Evolutionary conservation across 2,797 vertebrate species (phyloP), one percentile per base, ranked within the genome.

Genomic region (Euphonia xanthogaster): DNA sequence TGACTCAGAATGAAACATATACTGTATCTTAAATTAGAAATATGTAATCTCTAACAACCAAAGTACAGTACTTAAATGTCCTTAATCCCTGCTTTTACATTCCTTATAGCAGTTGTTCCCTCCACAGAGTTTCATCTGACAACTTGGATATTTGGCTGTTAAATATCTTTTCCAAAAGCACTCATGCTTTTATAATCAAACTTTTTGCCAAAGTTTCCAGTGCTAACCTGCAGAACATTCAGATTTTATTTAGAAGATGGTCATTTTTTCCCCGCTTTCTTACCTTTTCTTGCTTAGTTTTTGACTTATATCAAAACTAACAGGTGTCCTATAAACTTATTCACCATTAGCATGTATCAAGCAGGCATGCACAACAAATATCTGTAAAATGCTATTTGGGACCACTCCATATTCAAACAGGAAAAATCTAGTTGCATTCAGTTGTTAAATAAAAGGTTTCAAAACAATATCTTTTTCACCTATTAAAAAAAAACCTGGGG

Each of bases 1-100:
- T 63, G 79, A 94, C 71, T 95, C 73, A 91, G 37, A 90, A 74
- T 74, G 80, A 90, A 93, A 91, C 22, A 81, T 57, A 82, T 20
- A 86, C 37, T 51, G 27, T 79, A 63, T 50, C 80, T 84, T 70
- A 95, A 90, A 90, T 95, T 86, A 89, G 86, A 94, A 94, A 95
- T 86, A 53, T 30, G 5, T 82, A 73, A 83, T 95, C 72, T 94
- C 73, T 92, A 88, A 70, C 61, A 86, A 83, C 67, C 15, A 33
- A 77, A 95, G 20, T 84, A 79, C 48, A 72, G 51, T 37, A 63
- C 37, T 91, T 90, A 84, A 84, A 92, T 72, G 54, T 66, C 79
- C 73, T 79, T 78, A 96, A 93, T 73, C 58, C 70, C 37, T 82
- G 35, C 25, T 88, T 84, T 72, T 76, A 55, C 42, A 77, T 75